Evolutionary conservation across 2,797 vertebrate genomes (phyloP), one percentile per base, ranked within the genome.

Genomic region (Ctenochaetus hawaiiensis): DNA sequence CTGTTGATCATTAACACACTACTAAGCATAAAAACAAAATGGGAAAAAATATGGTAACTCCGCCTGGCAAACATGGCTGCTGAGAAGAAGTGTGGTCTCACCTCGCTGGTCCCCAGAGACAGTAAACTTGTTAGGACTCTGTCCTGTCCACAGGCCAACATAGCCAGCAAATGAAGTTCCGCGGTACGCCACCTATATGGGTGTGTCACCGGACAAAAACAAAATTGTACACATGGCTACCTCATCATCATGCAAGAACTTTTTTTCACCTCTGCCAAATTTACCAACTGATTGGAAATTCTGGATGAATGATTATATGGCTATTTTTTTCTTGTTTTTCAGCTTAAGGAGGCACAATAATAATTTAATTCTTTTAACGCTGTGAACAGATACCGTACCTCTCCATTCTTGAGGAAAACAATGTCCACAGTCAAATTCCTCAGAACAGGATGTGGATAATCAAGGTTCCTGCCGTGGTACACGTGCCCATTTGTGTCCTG

Each of bases 121-220:
- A 0, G 97, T 98, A 79, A 99, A 99, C 85, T 96, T 97, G 74
- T 95, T 87, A 0, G 97, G 95, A 80, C 96, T 97, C 72, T 99
- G 97, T 44, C 97, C 98, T 0, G 98, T 99, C 98, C 97, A 99
- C 63, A 99, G 78, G 9, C 97, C 98, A 1, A 99, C 93, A 0
- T 98, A 99, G 37, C 97, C 97, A 4, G 97, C 71, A 70, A 99
- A 99, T 0, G 98, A 96, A 0, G 98, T 99, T 71, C 98, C 97
- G 49, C 79, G 94, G 85, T 96, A 99, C 0, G 85, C 94, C 20
- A 96, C 81, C 98, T 99, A 92, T 51, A 94, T 48, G 62, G 1
- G 6, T 1, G 54, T 2, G 18, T 12, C 22, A 60, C 34, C 7
- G 61, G 62, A 64, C 23, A 39, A 54, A 10, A 10, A 53, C 18